These are phyloP conservation scores for Heteractis magnifica DNA, from an alignment of 92 coral and sea anemone genomes.

Conservation along the genomic window DNA sequence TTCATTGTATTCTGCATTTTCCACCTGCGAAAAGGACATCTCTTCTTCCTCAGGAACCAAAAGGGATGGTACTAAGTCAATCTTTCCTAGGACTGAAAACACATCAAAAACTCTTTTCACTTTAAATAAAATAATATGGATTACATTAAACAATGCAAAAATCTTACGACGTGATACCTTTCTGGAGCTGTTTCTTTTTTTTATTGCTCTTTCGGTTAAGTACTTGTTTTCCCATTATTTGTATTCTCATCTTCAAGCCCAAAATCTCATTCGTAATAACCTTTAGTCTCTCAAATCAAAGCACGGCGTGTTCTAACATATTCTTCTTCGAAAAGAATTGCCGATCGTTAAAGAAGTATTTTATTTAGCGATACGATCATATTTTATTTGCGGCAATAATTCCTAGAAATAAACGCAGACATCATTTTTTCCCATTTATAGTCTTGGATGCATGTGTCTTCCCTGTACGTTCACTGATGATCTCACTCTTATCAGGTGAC, in stretches of 20 bases:
- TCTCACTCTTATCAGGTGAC: not conserved
- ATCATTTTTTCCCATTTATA: not conserved
- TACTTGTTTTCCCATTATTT: slow-evolving; percentile 22
- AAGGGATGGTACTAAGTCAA: slow-evolving; percentile 2
- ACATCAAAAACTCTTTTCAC: too few species aligned
- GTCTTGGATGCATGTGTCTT: not conserved
- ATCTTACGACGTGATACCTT: not conserved
- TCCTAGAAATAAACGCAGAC: not conserved
- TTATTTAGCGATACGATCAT: not conserved
- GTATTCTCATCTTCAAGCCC: slow-evolving; percentile 7
- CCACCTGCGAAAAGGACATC: slow-evolving; percentile 1
- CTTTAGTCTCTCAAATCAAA: not conserved
- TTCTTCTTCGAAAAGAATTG: not conserved
- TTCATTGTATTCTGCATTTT: slow-evolving; percentile 26
- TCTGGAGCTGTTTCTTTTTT: slow-evolving; percentile 8
- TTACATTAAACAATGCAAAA: too few species aligned
- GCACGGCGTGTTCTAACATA: not conserved
- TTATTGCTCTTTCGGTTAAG: slow-evolving; percentile 8
- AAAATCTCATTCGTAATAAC: slow-evolving; percentile 1
- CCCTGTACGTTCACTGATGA: not conserved
- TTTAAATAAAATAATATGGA: too few species aligned
- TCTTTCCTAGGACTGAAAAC: not conserved
- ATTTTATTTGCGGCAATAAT: not conserved
- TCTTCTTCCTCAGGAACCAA: not conserved
- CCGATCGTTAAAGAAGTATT: not conserved